phyloP scores from a whole-genome alignment of 2,113 vertebrate species.

The Crotalus tigris region DNA sequence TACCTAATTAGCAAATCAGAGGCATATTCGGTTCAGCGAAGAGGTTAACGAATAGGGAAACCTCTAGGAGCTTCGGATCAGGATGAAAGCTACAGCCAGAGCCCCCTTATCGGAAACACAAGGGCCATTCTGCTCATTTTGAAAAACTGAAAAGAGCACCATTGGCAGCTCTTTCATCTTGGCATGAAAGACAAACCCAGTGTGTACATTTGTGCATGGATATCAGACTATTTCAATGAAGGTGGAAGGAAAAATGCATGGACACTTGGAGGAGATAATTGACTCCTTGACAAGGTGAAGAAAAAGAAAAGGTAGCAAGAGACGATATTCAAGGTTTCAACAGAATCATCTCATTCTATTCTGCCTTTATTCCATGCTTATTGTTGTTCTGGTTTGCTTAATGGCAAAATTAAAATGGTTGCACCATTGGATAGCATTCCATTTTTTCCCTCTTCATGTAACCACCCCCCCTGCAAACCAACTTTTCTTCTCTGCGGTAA shows the following conservation, averaged over 20 bases:
- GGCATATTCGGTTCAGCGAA: slow-evolving; percentile 65
- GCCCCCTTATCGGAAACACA: slow-evolving; percentile 42
- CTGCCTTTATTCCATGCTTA: too few relatives aligned
- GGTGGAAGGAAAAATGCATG: background rate
- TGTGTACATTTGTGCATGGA: slow-evolving; percentile 49
- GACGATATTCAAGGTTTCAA: background rate
- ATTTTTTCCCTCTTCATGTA: background rate
- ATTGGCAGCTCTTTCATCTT: slow-evolving; percentile 29
- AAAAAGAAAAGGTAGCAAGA: background rate
- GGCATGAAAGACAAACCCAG: slow-evolving; percentile 41
- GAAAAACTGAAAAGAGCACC: slow-evolving; percentile 54
- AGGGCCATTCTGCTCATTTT: slow-evolving; percentile 46
- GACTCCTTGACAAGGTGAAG: background rate
- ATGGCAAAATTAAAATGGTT: background rate
- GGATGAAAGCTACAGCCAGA: slow-evolving; percentile 60
- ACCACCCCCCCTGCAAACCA: background rate
- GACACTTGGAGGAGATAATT: slow-evolving; percentile 30
- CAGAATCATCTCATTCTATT: background rate
- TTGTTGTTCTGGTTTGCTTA: background rate
- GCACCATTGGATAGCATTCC: background rate
- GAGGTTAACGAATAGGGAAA: slow-evolving; percentile 65
- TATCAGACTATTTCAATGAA: slow-evolving; percentile 47
- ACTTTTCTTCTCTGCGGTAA: background rate
- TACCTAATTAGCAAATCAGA: slow-evolving; percentile 68
- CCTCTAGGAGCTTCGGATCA: slow-evolving; percentile 54